Evolutionary conservation across 23 tunicate genomes (phyloP).

Genomic region (Trididemnum nubilum): DNA sequence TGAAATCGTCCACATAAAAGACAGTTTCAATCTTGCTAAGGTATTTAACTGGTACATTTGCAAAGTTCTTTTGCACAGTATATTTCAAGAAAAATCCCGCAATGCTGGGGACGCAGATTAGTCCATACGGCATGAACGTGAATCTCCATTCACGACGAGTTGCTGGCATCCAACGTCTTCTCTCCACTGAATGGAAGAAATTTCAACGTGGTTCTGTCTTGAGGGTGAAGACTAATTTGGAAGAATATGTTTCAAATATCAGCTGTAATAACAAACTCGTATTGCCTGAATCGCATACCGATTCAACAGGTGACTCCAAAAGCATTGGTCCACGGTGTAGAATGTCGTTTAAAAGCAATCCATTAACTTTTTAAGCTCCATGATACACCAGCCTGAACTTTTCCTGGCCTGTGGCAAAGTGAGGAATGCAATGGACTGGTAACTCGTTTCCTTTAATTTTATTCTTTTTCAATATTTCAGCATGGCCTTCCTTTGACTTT

Average conservation of each 20-base stretch:
- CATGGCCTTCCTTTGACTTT: conserved; percentile 10
- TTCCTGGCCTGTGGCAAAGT: conserved; percentile 8
- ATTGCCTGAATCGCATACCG: background rate
- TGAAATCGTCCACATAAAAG: conserved; percentile 25
- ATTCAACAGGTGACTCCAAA: conserved; percentile 4
- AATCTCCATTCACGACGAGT: background rate
- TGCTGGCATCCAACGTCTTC: background rate
- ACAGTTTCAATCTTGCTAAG: background rate
- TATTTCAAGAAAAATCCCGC: background rate
- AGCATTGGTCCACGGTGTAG: conserved; percentile 16
- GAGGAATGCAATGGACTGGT: conserved; percentile 2
- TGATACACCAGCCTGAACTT: conserved; percentile 5
- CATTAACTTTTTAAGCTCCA: background rate
- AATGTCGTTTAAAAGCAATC: conserved; percentile 1
- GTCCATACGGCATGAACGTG: conserved; percentile 19
- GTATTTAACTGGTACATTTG: background rate
- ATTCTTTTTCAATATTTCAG: background rate
- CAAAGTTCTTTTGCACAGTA: conserved; percentile 17
- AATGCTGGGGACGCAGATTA: conserved; percentile 14
- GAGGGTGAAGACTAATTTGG: conserved; percentile 5
- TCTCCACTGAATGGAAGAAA: conserved; percentile 14
- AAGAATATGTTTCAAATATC: conserved; percentile 15
- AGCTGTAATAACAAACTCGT: background rate
- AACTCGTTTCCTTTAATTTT: background rate
- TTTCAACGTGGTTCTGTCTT: conserved; percentile 2